Base-by-base conservation (phyloP, 2,113 vertebrate genomes). In the Pluvianellus socialis region DNA sequence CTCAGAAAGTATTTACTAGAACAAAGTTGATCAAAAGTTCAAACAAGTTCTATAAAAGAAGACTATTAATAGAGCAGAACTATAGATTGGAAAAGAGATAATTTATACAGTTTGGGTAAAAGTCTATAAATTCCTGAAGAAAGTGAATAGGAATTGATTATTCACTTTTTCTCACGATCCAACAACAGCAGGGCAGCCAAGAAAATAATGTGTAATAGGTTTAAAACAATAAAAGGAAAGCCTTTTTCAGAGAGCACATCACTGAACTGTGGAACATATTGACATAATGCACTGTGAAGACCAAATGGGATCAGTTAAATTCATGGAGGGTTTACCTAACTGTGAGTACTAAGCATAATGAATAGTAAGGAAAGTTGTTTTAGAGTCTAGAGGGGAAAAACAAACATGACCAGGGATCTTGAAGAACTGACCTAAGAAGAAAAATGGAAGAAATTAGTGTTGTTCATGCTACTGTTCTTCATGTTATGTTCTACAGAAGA, bases 61-160 rank as follows among this genome's bases (percentile, higher is more conserved):
- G 40, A 13, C 0, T 0, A 71, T 86, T 92, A 94, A 82, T 65
- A 56, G 44, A 89, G 44, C 16, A 79, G 87, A 94, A 94, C 65
- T 85, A 85, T 65, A 88, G 87, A 72, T 65, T 79, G 70, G 74
- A 90, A 95, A 95, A 95, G 12, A 81, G 77, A 82, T 86, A 6
- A 93, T 95, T 91, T 90, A 95, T 58, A 44, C 72, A 76, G 40
- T 79, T 91, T 82, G 53, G 45, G 63, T 33, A 73, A 85, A 96
- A 93, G 84, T 90, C 73, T 76, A 73, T 88, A 87, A 79, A 94
- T 82, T 90, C 62, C 74, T 73, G 45, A 82, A 86, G 26, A 84
- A 97, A 94, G 74, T 50, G 62, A 91, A 91, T 49, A 85, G 63
- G 35, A 76, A 96, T 96, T 95, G 96, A 96, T 96, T 96, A 68